Base-by-base conservation (phyloP, 1,140 invertebrate species). In the Centruroides vittatus region DNA sequence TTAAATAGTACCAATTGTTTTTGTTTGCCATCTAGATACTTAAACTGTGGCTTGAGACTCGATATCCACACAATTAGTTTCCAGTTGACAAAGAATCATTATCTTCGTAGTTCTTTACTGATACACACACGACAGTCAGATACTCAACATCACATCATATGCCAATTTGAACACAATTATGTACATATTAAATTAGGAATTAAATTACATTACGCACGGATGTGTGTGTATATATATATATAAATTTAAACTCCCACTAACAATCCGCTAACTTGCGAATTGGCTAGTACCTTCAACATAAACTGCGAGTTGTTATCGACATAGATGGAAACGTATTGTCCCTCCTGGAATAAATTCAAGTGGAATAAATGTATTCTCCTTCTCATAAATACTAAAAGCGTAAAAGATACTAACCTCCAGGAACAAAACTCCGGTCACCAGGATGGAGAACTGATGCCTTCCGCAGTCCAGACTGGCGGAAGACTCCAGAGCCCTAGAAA, bases 181-280 rank as follows among this genome's bases (percentile, higher is more conserved):
- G 41, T 41, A 41, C 41, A 41, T 41, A 41, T 41, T 41, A 41
- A 41, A 41, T 41, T 41, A 41, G 23, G 23, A 23, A 23, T 23
- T 23, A 23, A 23, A 23, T 23, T 41, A 41, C 41, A 41, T 41
- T 8, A 41, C 41, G 23, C 23, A 23, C 23, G 2, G 23, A 23
- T 23, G 23, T 23, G 23, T 23, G 23, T 23, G 23, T 23, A 2
- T 23, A 23, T 41, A 8, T 4, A 55, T 7, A 55, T 10, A 35
- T 41, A 7, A 34, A 55, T 49, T 36, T 60, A 63, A 5, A 57
- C 35, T 1, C 62, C 62, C 7, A 52, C 8, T 5, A 63, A 23
- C 34, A 60, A 57, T 48, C 62, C 62, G 53, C n/a, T 34, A 46
- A 63, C 60, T 35, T 63, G 62, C 3, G 55, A 58, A 9, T 59